phyloP scores from a whole-genome alignment of 2,797 vertebrate species.

The Lacerta viridis region DNA sequence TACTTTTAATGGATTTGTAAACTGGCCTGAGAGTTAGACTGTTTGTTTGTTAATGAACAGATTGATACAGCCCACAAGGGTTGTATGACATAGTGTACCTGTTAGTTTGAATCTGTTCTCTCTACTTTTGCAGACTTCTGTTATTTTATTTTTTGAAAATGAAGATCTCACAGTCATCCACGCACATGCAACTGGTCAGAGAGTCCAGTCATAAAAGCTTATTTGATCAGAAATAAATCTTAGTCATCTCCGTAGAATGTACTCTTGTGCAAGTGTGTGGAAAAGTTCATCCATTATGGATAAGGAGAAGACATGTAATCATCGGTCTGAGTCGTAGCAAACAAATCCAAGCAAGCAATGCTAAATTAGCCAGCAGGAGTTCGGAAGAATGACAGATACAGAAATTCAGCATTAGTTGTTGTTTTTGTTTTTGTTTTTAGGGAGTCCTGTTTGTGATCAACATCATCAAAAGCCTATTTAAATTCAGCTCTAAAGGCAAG shows the following conservation, averaged over 20 bases:
- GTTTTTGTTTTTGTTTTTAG: background rate
- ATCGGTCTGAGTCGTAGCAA: background rate
- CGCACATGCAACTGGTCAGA: background rate
- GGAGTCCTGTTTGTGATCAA: background rate
- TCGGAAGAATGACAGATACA: background rate
- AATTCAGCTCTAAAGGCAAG: background rate
- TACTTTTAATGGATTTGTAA: too few relatives aligned
- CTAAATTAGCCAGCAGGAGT: constrained; percentile 19
- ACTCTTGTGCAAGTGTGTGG: background rate
- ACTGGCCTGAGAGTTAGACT: too few relatives aligned
- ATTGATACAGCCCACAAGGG: background rate
- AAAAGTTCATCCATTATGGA: background rate
- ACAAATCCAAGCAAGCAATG: background rate
- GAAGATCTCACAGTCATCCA: background rate
- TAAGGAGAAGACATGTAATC: background rate
- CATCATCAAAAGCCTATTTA: background rate
- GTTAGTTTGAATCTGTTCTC: too few relatives aligned
- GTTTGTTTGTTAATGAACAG: background rate
- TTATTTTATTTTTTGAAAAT: background rate
- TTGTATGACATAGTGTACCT: background rate
- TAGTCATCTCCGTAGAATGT: too few relatives aligned
- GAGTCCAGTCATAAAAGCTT: background rate
- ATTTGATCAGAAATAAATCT: constrained; percentile 2
- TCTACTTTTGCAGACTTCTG: background rate
- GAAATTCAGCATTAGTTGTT: background rate